Base-by-base conservation (phyloP, 2,113 vertebrate species). In the Madoqua kirkii region DNA sequence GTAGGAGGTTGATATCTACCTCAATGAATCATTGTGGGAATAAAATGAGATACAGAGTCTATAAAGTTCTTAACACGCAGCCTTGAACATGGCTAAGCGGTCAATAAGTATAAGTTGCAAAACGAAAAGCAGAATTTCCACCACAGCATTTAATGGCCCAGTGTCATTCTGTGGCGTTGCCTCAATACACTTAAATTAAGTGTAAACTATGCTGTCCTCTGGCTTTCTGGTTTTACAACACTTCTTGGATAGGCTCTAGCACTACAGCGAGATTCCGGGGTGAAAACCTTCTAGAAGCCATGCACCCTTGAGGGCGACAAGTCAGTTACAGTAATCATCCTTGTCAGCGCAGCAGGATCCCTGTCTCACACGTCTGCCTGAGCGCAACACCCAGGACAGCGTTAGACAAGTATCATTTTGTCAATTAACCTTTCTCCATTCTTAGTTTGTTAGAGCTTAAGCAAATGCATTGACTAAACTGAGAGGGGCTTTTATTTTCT, bases 381-480 rank as follows among this genome's bases (percentile, higher is more conserved):
- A 98, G 97, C 96, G 96, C 97, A 96, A 23, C 78, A 96, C 81
- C 97, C 93, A 40, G 96, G 96, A 97, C 96, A 93, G 97, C 1
- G 0, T 96, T 97, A 98, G 98, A 98, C 36, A 95, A 98, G 98
- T 98, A 98, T 98, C 97, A 98, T 98, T 99, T 99, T 98, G 97
- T 98, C 99, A 98, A 98, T 99, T 99, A 99, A 98, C 98, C 98
- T 99, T 98, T 98, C 96, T 97, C 97, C 97, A 96, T 98, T 98
- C 97, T 83, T 94, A 89, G 98, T 98, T 98, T 98, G 98, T 98
- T 98, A 98, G 91, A 97, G 95, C 98, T 94, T 95, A 54, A 92
- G 98, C 98, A 97, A 98, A 98, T 98, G 96, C 96, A 97, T 97
- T 98, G 98, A 95, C 97, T 95, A 98, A 94, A 48, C 86, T 40